Evolutionary conservation across 2,113 vertebrate genomes (phyloP).

Genomic region (Proteles cristata): DNA sequence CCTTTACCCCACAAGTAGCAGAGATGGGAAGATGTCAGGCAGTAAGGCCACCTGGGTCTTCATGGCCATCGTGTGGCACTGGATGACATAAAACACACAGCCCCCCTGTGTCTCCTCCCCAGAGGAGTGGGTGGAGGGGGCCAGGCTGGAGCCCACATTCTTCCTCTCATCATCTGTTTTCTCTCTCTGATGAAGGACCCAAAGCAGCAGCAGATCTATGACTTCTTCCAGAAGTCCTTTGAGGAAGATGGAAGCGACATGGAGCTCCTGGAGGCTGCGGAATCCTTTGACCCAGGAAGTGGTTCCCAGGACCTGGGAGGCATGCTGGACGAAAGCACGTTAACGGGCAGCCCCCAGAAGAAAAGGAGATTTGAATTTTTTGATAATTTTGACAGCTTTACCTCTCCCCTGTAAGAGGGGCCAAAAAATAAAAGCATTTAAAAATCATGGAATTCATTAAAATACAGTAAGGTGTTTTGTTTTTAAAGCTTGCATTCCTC

Average conservation of each 20-base stretch:
- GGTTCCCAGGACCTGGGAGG: slow-evolving; percentile 37
- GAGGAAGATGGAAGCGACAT: slow-evolving; percentile 78
- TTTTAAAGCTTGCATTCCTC: background rate
- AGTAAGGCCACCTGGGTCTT: background rate
- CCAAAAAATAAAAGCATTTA: background rate
- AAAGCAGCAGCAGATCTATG: slow-evolving; percentile 88
- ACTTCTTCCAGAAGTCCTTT: slow-evolving; percentile 92
- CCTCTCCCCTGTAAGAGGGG: slow-evolving; percentile 54
- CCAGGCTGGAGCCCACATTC: background rate
- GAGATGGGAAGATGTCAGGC: background rate
- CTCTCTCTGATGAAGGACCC: slow-evolving; percentile 84
- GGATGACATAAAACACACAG: fast-evolving
- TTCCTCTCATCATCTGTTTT: background rate
- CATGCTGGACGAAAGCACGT: background rate
- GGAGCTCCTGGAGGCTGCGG: slow-evolving; percentile 87
- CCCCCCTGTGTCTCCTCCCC: background rate
- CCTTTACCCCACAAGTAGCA: background rate
- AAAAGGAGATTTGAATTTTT: slow-evolving; percentile 82
- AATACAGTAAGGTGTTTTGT: slow-evolving; percentile 52
- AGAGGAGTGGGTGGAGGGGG: background rate
- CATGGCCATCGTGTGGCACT: fast-evolving
- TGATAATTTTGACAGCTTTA: slow-evolving; percentile 80
- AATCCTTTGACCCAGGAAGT: slow-evolving; percentile 74
- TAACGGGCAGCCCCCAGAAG: slow-evolving; percentile 75
- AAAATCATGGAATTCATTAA: slow-evolving; percentile 40